These are phyloP conservation scores for Akabosia matsudoensis DNA, from an alignment of 1,140 invertebrate species.

Conservation along the genomic window DNA sequence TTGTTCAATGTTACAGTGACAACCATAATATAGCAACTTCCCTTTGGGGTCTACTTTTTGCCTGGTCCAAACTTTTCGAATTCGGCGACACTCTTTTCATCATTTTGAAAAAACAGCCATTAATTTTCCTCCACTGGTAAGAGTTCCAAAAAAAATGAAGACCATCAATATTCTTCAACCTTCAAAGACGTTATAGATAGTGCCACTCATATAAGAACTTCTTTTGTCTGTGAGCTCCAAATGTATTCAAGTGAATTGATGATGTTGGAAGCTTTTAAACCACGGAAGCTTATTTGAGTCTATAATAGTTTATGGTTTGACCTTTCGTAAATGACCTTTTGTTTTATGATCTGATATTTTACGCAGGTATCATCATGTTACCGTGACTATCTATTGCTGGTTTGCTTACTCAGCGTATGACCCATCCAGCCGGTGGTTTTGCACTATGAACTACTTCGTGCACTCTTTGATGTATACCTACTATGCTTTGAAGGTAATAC, in stretches of 20 bases:
- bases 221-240: too few species aligned
- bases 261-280: too few species aligned
- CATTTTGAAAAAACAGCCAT: conserved; percentile 87
- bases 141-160: too few species aligned
- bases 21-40: conserved; percentile 27
- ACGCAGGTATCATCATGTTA: conserved; percentile 74
- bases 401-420: conserved; percentile 95
- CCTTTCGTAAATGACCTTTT: not conserved
- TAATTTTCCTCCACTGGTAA: conserved; percentile 95
- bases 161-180: too few species aligned
- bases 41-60: conserved; percentile 63
- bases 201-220: too few species aligned
- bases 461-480: conserved; percentile 23
- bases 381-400: conserved; percentile 90
- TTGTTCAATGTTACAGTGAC: conserved; percentile 20
- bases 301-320: too few species aligned
- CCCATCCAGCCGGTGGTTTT: conserved; percentile 89
- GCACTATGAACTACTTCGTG: conserved; percentile 27
- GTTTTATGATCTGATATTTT: not conserved
- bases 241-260: too few species aligned
- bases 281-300: too few species aligned
- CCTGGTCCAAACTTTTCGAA: conserved; percentile 89
- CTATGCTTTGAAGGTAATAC: conserved; percentile 9
- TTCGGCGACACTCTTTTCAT: conserved; percentile 97
- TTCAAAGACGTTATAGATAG: too few species aligned